phyloP scores from a whole-genome alignment of 2,113 vertebrate species.

The Nothobranchius furzeri region DNA sequence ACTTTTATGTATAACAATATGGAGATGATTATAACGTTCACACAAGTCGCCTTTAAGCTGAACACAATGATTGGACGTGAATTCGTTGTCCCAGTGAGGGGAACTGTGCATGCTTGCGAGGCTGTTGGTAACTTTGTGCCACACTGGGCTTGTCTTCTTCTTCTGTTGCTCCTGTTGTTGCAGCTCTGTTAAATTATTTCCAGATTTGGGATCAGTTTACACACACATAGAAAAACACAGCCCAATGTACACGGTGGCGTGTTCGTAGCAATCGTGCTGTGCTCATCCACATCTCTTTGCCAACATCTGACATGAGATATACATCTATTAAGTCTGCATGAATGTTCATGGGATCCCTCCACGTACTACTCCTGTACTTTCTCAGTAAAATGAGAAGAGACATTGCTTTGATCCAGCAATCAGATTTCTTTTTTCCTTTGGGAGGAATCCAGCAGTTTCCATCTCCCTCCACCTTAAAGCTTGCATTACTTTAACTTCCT shows the following conservation, averaged over 20 bases:
- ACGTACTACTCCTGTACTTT: slow-evolving; percentile 17
- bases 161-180: background rate
- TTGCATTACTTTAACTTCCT: background rate
- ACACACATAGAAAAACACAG: slow-evolving; percentile 26
- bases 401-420: slow-evolving; percentile 24
- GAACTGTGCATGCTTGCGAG: background rate
- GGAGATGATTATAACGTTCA: too few species aligned
- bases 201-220: slow-evolving; percentile 45
- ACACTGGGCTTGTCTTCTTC: slow-evolving; percentile 28
- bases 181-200: slow-evolving; percentile 39
- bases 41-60: background rate
- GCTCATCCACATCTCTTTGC: slow-evolving; percentile 38
- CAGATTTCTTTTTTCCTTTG: background rate
- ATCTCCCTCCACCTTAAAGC: slow-evolving; percentile 1
- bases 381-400: slow-evolving; percentile 23
- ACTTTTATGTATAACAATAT: too few species aligned
- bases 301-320: slow-evolving; percentile 49
- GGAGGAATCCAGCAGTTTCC: background rate
- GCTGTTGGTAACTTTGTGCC: slow-evolving; percentile 23
- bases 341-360: slow-evolving; percentile 23
- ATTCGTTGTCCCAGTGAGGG: background rate
- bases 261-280: slow-evolving; percentile 20
- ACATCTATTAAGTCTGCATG: slow-evolving; percentile 18
- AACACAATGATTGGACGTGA: background rate
- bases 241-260: slow-evolving; percentile 5